Percentiles rank a stretch among this genome's conserved stretches.
These are phyloP conservation scores for Apamea crenata DNA, from an alignment of 2,888 invertebrate genomes.

Conservation along the genomic window DNA sequence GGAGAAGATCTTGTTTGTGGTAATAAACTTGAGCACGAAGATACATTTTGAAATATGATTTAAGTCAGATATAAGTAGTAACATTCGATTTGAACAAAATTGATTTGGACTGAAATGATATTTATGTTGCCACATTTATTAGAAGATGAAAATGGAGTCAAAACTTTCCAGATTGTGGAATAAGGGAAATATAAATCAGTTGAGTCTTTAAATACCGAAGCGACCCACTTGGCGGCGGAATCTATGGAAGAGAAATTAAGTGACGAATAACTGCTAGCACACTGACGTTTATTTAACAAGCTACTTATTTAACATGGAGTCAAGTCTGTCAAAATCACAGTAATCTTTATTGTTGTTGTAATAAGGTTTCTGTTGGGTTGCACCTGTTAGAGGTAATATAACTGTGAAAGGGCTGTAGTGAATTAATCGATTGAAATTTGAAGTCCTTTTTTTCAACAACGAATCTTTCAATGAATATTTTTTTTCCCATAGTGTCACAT, in stretches of 20 bases:
- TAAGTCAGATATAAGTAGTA: neutral
- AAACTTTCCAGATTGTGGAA: neutral
- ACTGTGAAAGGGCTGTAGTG: no score
- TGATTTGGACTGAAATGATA: neutral
- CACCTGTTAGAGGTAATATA: no score
- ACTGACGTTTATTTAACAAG: neutral
- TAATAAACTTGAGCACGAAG: neutral
- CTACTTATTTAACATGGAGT: neutral
- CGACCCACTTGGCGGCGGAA: neutral
- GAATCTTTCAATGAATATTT: no score
- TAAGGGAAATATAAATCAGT: neutral
- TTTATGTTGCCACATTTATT: neutral
- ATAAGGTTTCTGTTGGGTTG: no score
- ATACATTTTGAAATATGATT: neutral
- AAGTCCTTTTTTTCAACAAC: neutral
- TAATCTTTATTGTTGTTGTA: neutral
- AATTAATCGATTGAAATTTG: neutral
- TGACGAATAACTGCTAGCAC: neutral
- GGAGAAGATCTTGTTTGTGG: constrained; percentile 15
- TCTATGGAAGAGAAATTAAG: neutral
- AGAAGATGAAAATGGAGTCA: neutral
- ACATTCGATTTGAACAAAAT: neutral
- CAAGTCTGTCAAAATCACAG: neutral
- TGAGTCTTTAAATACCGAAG: neutral
- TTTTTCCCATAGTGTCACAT: neutral